phyloP scores from a whole-genome alignment of 2,888 invertebrate species.

The Hermodice carunculata region DNA sequence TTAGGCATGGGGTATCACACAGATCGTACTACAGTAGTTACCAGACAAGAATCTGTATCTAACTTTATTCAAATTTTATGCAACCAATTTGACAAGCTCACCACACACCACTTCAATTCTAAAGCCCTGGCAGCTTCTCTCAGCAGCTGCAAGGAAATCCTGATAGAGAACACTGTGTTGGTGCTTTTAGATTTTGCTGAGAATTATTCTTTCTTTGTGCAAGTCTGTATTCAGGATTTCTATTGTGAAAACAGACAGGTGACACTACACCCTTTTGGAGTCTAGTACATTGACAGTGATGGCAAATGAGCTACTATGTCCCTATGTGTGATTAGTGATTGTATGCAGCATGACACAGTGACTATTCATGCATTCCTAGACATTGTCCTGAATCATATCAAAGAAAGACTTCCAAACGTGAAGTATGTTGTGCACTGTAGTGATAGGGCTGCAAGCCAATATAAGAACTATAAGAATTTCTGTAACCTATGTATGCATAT shows the following conservation, averaged over 20 bases:
- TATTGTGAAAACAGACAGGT: background rate
- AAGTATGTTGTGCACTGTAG: background rate
- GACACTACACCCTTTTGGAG: background rate
- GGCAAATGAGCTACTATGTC: background rate
- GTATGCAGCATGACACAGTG: background rate
- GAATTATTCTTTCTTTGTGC: background rate
- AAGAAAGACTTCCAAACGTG: background rate
- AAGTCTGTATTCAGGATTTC: background rate
- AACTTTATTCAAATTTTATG: background rate
- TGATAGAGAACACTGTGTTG: background rate
- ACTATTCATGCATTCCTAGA: background rate
- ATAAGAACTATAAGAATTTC: background rate
- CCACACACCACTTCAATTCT: background rate
- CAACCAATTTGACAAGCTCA: background rate
- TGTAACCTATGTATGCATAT: background rate
- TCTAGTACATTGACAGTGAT: background rate
- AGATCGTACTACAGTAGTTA: background rate
- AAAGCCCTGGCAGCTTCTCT: background rate
- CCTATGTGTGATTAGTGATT: background rate
- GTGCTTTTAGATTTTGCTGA: background rate
- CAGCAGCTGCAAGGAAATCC: background rate
- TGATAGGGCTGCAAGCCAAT: background rate
- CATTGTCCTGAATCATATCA: background rate
- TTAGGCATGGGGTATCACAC: background rate
- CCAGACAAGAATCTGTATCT: background rate